These are phyloP conservation scores for Acropternis orthonyx DNA, from an alignment of 2,797 vertebrate species.

Conservation along the genomic window DNA sequence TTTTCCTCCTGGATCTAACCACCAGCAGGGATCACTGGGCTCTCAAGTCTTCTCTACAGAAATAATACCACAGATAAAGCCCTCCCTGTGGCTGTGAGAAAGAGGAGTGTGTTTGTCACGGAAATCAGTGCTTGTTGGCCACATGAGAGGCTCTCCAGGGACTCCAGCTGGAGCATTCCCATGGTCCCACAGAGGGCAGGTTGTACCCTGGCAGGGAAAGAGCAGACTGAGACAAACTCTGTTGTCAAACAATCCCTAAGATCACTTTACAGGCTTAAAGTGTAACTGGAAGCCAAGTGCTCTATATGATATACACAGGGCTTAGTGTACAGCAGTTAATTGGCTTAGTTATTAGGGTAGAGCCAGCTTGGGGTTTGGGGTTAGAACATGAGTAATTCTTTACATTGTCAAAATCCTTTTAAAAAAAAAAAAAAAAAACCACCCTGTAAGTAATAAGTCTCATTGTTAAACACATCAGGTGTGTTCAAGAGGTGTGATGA, in stretches of 20 bases:
- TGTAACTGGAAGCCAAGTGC: not conserved
- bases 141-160: not conserved
- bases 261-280: constrained; percentile 17
- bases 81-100: constrained; percentile 10
- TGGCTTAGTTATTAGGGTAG: not conserved
- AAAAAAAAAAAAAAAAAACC: too few species aligned
- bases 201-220: constrained; percentile 12
- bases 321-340: constrained; percentile 7
- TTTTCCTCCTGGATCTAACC: constrained; percentile 6
- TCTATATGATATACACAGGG: not conserved
- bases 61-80: not conserved
- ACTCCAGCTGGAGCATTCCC: not conserved
- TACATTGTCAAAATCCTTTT: not conserved
- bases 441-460: not conserved
- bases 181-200: not conserved
- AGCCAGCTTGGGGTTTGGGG: not conserved
- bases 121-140: constrained; percentile 15
- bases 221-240: not conserved
- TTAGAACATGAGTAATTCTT: not conserved
- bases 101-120: constrained; percentile 31
- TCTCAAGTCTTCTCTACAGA: not conserved
- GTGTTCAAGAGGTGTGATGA: not conserved
- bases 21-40: not conserved
- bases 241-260: not conserved
- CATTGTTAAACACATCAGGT: not conserved